These are phyloP conservation scores for Chamaetylas fuelleborni DNA, from an alignment of 2,113 vertebrate species.

Conservation along the genomic window DNA sequence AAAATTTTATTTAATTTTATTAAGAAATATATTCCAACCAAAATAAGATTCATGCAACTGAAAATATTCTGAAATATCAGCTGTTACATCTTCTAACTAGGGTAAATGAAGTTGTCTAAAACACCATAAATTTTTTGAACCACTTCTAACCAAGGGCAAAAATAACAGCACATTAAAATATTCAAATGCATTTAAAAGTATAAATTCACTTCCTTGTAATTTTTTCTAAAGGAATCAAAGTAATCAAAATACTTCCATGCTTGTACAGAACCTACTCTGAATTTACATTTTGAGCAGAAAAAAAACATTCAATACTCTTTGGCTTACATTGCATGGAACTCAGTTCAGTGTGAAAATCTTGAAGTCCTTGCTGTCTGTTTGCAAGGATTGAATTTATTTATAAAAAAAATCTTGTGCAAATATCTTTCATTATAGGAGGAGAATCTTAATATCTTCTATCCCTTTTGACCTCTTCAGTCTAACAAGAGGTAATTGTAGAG, in stretches of 20 bases:
- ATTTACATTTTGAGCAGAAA: background rate
- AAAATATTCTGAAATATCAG: background rate
- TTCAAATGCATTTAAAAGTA: background rate
- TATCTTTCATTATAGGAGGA: background rate
- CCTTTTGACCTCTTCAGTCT: background rate
- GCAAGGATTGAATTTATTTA: background rate
- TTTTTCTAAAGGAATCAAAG: background rate
- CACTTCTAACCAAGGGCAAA: background rate
- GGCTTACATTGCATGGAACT: background rate
- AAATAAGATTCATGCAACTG: background rate
- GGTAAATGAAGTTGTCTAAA: background rate
- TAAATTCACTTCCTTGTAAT: background rate
- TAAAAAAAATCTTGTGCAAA: background rate
- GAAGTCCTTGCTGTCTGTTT: background rate
- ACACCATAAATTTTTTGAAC: accelerated
- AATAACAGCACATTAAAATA: background rate
- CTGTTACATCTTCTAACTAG: background rate
- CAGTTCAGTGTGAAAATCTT: background rate
- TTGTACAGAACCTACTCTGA: background rate
- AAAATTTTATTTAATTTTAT: background rate
- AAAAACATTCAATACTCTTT: background rate
- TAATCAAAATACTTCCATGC: background rate
- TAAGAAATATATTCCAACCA: background rate
- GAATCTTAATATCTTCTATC: background rate
- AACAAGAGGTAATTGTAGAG: background rate